Conservation (phyloP, 64 coral and sea anemone species). For the Porites australiensis region DNA sequence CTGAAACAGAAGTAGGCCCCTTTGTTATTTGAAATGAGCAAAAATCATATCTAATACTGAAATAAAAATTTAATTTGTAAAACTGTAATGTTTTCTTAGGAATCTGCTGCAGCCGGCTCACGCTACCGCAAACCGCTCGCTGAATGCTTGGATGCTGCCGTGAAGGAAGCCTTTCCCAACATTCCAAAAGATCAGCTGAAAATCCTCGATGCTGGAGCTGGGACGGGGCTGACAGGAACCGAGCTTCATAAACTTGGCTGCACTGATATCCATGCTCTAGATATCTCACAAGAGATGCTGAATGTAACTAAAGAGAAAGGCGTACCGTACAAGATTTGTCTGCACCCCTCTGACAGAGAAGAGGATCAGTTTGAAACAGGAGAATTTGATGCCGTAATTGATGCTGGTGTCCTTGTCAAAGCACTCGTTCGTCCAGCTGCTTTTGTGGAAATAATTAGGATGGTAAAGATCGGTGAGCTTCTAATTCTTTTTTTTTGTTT, state of each 20-base stretch:
- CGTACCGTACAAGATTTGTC: constrained; percentile 42
- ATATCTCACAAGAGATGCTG: constrained; percentile 19
- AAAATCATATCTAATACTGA: too few species aligned
- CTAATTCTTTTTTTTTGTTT: too few species aligned
- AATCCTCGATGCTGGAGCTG: constrained; percentile 60
- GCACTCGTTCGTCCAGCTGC: constrained; percentile 7
- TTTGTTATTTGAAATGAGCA: too few species aligned
- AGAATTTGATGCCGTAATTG: constrained; percentile 40
- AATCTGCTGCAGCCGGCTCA: background rate
- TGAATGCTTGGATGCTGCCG: background rate
- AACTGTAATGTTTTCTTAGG: too few species aligned
- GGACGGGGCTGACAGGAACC: constrained; percentile 28
- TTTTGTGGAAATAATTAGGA: constrained; percentile 44
- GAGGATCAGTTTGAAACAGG: constrained; percentile 16
- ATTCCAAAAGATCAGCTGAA: background rate
- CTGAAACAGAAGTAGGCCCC: too few species aligned
- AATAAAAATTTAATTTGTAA: too few species aligned
- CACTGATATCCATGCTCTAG: constrained; percentile 33
- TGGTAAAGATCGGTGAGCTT: constrained; percentile 54
- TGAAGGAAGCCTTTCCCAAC: background rate
- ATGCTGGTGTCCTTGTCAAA: constrained; percentile 4
- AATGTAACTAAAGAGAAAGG: constrained; percentile 26
- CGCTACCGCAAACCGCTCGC: background rate
- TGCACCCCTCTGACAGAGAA: constrained; percentile 26
- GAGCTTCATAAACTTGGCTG: constrained; percentile 42